Base-by-base conservation (phyloP, 1,140 invertebrate species). In the Schlechtendalia chinensis region DNA sequence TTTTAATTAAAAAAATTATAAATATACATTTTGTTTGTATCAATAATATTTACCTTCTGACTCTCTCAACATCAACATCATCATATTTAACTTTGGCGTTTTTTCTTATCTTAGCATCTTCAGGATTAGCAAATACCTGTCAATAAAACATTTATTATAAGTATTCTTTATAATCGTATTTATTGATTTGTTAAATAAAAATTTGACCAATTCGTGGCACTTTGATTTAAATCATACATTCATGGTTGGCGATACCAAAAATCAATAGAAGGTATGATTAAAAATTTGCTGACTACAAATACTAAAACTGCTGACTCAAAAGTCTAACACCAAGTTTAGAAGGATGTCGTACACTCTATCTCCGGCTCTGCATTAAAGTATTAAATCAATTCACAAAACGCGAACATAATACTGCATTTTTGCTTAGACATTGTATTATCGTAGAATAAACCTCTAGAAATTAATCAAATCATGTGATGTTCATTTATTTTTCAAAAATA, bases 51-150 rank as follows among this genome's bases (percentile, higher is more conserved):
- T 83, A 86, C 85, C 85, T 83, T 81, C 86, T 86, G 17, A 89
- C 86, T 81, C 90, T 86, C 83, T 90, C 90, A 0, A 91, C 85
- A 82, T 90, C 88, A 8, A 86, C 85, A 83, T 91, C 88, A 81
- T 88, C 86, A 59, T 84, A 86, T 63, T 83, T 84, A 10, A 89
- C 85, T 82, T 89, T 88, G 32, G 84, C 83, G 45, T 86, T 87
- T 80, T 84, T 85, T 6, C 75, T 83, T n/a, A 83, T 83, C 56
- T 81, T 77, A n/a, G 83, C 54, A 83, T 91, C 90, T 82, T 91
- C 90, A 3, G 86, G 86, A 84, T 89, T 91, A 27, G 87, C 84
- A 83, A 90, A 91, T 39, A 88, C 85, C 90, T 91, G 80, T 0
- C 86, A 84, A 32, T 1, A 63, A 74, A 74, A 29, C 29, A 4